These are phyloP conservation scores for Tympanuchus pallidicinctus DNA, from an alignment of 2,113 vertebrate genomes.

Conservation along the genomic window DNA sequence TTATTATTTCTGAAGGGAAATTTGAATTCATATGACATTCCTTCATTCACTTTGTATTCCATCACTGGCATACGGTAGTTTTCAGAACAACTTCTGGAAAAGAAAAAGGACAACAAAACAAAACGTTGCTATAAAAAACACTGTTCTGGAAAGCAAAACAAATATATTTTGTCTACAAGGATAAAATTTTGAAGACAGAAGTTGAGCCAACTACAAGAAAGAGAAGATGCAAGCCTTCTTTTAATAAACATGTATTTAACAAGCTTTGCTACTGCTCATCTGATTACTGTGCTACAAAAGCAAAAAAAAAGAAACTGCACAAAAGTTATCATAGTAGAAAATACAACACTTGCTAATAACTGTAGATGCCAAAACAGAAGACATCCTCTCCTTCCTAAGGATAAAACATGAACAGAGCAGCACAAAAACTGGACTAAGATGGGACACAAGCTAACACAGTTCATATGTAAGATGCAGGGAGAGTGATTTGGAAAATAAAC, in stretches of 20 bases:
- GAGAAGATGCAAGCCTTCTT: neutral
- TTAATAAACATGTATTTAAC: neutral
- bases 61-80: slow-evolving; percentile 94
- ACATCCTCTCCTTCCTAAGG: neutral
- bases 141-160: neutral
- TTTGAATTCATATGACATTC: slow-evolving; percentile 92
- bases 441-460: neutral
- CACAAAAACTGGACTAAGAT: neutral
- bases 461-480: neutral
- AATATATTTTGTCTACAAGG: neutral
- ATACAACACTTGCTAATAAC: neutral
- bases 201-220: neutral
- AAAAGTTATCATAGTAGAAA: neutral
- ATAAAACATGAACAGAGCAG: neutral
- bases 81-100: slow-evolving; percentile 91
- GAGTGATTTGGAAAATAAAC: neutral
- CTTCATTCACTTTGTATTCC: slow-evolving; percentile 96
- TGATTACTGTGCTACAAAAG: neutral
- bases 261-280: neutral
- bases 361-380: neutral
- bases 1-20: slow-evolving; percentile 93
- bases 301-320: neutral
- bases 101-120: neutral
- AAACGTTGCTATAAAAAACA: neutral
- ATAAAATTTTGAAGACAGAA: neutral